Evolutionary conservation across 2,888 invertebrate genomes (phyloP).

Genomic region (Tiphia femorata): DNA sequence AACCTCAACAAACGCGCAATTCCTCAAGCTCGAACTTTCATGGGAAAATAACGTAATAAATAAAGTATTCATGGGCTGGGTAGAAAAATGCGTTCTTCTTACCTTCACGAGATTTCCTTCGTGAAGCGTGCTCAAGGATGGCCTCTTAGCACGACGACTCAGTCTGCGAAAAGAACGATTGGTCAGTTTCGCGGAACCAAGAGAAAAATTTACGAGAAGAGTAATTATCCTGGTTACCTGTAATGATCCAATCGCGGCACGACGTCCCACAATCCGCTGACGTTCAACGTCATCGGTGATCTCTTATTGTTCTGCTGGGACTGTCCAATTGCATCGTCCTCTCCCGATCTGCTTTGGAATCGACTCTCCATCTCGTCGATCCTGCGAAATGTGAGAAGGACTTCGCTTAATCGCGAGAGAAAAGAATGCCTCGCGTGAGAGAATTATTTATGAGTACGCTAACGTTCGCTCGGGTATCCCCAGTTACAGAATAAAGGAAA

Average conservation of each 20-base stretch:
- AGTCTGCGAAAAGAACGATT: conserved; percentile 48
- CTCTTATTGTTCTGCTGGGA: conserved; percentile 55
- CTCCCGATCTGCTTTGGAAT: conserved; percentile 50
- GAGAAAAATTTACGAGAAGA: too few relatives aligned
- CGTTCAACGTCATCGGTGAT: conserved; percentile 62
- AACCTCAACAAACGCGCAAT: too few relatives aligned
- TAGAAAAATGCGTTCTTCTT: too few relatives aligned
- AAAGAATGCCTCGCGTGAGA: too few relatives aligned
- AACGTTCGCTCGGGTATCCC: too few relatives aligned
- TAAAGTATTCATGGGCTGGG: too few relatives aligned
- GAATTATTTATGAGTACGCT: too few relatives aligned
- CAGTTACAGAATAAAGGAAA: too few relatives aligned
- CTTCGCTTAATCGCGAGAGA: too few relatives aligned
- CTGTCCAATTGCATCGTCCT: conserved; percentile 52
- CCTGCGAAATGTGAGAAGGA: conserved; percentile 45
- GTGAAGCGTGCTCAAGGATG: conserved; percentile 87
- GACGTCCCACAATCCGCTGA: conserved; percentile 66
- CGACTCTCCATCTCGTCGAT: conserved; percentile 56
- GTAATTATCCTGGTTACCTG: conserved; percentile 45
- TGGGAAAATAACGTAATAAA: too few relatives aligned
- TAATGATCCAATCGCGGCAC: conserved; percentile 65
- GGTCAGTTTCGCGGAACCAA: neutral
- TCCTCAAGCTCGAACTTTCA: too few relatives aligned
- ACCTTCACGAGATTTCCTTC: conserved; percentile 71
- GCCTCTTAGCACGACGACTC: conserved; percentile 81